phyloP scores from a whole-genome alignment of 2,113 vertebrate genomes.

The Sitta europaea region DNA sequence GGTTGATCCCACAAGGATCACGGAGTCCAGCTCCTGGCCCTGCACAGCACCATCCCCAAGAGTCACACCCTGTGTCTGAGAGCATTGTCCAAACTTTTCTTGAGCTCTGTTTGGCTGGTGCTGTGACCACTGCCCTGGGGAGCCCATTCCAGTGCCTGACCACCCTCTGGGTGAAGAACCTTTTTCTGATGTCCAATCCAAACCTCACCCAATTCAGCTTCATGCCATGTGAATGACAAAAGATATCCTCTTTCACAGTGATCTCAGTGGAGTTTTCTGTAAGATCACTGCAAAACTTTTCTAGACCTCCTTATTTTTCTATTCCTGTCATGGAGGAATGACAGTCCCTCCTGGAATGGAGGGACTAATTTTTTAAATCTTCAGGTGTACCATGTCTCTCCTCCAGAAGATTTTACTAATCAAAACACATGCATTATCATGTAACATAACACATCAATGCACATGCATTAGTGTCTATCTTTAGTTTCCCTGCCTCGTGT shows the following conservation, averaged over 20 bases:
- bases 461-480: neutral
- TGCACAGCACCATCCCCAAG: neutral
- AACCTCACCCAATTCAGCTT: neutral
- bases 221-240: neutral
- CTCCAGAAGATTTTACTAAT: neutral
- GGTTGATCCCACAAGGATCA: neutral
- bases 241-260: neutral
- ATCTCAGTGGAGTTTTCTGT: neutral
- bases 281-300: neutral
- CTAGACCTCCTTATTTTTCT: neutral
- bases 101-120: neutral
- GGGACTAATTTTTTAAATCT: neutral
- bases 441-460: no score
- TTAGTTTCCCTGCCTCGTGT: neutral
- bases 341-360: no score
- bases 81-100: fast-evolving
- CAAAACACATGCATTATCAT: neutral
- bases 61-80: neutral
- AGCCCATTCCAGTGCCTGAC: neutral
- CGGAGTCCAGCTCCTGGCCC: neutral
- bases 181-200: neutral
- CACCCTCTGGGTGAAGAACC: neutral
- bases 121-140: neutral
- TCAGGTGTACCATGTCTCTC: neutral
- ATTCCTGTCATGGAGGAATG: neutral